Percentiles rank a stretch among this genome's conserved stretches.
These are phyloP conservation scores for Poecilobothrus nobilitatus DNA, from an alignment of 2,888 invertebrate species.

Conservation along the genomic window DNA sequence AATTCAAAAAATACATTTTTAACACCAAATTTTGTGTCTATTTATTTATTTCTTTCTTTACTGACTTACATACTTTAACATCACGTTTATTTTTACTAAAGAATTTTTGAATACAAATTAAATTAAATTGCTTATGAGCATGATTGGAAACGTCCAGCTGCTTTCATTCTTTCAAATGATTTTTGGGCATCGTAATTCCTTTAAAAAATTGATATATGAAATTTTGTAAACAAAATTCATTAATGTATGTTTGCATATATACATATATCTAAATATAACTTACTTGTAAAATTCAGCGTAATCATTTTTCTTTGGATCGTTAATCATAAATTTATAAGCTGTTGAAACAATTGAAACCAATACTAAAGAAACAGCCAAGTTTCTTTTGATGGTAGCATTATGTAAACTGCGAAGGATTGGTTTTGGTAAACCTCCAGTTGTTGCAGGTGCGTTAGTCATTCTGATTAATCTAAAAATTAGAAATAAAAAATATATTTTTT, in stretches of 20 bases:
- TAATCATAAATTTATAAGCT: conserved; percentile 46
- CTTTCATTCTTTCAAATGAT: conserved; percentile 42
- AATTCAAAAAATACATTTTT: too few species aligned
- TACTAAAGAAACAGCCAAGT: conserved; percentile 47
- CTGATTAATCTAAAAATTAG: conserved; percentile 18
- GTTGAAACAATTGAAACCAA: conserved; percentile 42
- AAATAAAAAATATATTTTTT: conserved; percentile 13
- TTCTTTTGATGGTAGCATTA: conserved; percentile 51
- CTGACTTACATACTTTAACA: background rate
- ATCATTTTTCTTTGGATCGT: conserved; percentile 48
- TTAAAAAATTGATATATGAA: background rate
- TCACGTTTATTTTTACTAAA: background rate
- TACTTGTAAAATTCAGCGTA: conserved; percentile 75
- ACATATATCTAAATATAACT: conserved; percentile 33
- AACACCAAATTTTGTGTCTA: background rate
- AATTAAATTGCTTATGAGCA: conserved; percentile 28
- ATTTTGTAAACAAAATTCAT: too few species aligned
- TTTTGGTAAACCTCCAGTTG: conserved; percentile 41
- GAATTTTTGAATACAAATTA: background rate
- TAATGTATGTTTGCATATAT: too few species aligned
- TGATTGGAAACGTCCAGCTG: conserved; percentile 43
- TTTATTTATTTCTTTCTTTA: background rate
- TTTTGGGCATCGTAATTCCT: conserved; percentile 42
- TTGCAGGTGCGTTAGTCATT: conserved; percentile 37
- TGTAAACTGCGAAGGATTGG: conserved; percentile 66